Evolutionary conservation across 2,888 invertebrate species (phyloP).

Genomic region (Meganola albula): DNA sequence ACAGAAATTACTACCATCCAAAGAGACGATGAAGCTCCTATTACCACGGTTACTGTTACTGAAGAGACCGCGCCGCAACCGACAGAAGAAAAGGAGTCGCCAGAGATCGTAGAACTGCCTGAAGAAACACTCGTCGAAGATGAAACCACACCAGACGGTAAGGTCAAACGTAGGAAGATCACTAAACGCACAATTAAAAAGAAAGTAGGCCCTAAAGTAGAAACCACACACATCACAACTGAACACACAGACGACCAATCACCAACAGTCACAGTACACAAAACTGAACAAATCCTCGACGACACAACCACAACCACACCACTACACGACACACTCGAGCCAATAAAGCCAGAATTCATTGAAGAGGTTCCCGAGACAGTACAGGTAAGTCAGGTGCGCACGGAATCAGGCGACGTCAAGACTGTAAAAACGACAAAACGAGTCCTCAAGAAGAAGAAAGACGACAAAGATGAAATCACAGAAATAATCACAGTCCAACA

Average conservation of each 20-base stretch:
- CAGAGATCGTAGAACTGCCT: conserved; percentile 24
- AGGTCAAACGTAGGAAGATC: conserved; percentile 37
- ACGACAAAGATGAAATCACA: conserved; percentile 6
- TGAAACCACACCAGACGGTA: conserved; percentile 30
- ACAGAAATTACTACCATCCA: conserved; percentile 24
- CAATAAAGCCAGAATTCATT: background rate
- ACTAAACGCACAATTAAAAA: conserved; percentile 40
- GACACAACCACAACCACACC: conserved; percentile 29
- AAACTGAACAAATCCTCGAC: conserved; percentile 7
- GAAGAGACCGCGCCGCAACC: conserved; percentile 8
- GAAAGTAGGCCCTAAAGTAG: conserved; percentile 34
- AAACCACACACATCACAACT: conserved; percentile 26
- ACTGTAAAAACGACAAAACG: conserved; percentile 5
- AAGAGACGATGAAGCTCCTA: conserved; percentile 26
- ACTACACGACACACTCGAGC: too few relatives aligned
- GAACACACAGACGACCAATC: conserved; percentile 28
- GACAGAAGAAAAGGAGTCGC: background rate
- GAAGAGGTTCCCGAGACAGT: conserved; percentile 2
- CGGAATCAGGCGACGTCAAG: conserved; percentile 2
- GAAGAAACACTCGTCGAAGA: conserved; percentile 44
- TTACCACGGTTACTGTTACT: conserved; percentile 15
- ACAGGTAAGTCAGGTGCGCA: conserved; percentile 4
- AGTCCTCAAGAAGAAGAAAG: conserved; percentile 7
- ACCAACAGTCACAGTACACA: conserved; percentile 23
- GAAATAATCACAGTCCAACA: conserved; percentile 5